Evolutionary conservation across 1,140 invertebrate genomes (phyloP).

Genomic region (Ditylenchus dipsaci): DNA sequence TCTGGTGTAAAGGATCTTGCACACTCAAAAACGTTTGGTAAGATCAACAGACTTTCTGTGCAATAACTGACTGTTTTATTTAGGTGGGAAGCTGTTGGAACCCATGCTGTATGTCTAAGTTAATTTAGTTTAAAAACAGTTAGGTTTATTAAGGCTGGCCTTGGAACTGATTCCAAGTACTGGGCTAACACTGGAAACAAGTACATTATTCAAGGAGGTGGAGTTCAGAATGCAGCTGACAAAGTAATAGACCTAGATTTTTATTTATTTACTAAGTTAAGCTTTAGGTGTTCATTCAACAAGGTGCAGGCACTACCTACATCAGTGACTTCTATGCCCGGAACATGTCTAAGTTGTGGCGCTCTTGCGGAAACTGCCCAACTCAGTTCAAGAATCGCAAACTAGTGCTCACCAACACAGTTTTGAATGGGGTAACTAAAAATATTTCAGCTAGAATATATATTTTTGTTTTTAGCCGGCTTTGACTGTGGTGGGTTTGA

Average conservation of each 20-base stretch:
- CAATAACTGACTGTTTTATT: background rate
- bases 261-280: background rate
- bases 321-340: conserved; percentile 6
- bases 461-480: background rate
- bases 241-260: background rate
- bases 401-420: background rate
- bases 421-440: background rate
- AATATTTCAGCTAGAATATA: background rate
- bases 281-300: conserved; percentile 3
- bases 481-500: background rate
- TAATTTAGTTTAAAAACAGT: background rate
- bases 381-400: background rate
- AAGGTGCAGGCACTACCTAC: background rate
- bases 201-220: conserved; percentile 8
- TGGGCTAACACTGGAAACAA: background rate
- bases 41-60: background rate
- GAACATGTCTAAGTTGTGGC: background rate
- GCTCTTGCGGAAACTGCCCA: conserved; percentile 4
- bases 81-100: conserved; percentile 2
- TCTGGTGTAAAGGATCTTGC: conserved; percentile 12
- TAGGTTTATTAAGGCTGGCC: too few relatives aligned
- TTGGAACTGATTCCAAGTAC: too few relatives aligned
- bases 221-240: conserved; percentile 4
- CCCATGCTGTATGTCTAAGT: conserved; percentile 5
- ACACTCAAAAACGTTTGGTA: conserved; percentile 11